These are phyloP conservation scores for Conchocele bisecta DNA, from an alignment of 2,888 invertebrate species.

Conservation along the genomic window DNA sequence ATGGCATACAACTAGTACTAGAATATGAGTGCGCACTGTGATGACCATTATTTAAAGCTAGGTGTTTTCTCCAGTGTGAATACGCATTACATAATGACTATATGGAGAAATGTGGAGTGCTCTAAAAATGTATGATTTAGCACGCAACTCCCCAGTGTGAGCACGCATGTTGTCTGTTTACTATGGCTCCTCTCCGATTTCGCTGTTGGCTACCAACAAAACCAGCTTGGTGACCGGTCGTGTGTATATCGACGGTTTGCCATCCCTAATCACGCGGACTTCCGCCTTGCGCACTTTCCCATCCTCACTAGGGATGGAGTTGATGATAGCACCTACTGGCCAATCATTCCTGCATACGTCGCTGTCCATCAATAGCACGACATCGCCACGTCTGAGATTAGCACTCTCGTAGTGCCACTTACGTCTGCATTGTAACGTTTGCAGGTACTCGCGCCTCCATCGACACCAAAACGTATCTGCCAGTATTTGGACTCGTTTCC, in stretches of 20 bases:
- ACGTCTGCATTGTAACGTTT: constrained; percentile 16
- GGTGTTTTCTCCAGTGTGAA: too few relatives aligned
- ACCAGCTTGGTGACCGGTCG: too few relatives aligned
- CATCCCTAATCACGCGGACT: constrained; percentile 13
- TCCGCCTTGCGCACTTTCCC: constrained; percentile 22
- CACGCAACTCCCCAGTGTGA: too few relatives aligned
- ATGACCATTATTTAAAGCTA: too few relatives aligned
- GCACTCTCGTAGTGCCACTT: constrained; percentile 22
- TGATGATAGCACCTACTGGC: constrained; percentile 27
- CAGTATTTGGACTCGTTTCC: constrained; percentile 38
- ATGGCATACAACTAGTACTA: too few relatives aligned
- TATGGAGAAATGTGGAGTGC: too few relatives aligned
- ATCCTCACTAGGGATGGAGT: constrained; percentile 25
- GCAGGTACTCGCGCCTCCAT: constrained; percentile 35
- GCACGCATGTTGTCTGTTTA: too few relatives aligned
- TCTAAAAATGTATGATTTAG: too few relatives aligned
- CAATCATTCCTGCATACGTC: constrained; percentile 8
- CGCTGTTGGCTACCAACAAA: too few relatives aligned
- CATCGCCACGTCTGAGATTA: constrained; percentile 12
- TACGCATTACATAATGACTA: too few relatives aligned
- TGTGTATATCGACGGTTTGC: background rate
- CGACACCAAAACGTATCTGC: constrained; percentile 35
- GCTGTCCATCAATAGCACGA: constrained; percentile 29
- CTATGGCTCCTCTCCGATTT: too few relatives aligned
- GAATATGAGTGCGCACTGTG: too few relatives aligned